A percentile compares a stretch with the other conserved stretches of the same genome.
These are phyloP conservation scores for Donacobius atricapilla DNA, from an alignment of 2,113 vertebrate species.

Conservation along the genomic window DNA sequence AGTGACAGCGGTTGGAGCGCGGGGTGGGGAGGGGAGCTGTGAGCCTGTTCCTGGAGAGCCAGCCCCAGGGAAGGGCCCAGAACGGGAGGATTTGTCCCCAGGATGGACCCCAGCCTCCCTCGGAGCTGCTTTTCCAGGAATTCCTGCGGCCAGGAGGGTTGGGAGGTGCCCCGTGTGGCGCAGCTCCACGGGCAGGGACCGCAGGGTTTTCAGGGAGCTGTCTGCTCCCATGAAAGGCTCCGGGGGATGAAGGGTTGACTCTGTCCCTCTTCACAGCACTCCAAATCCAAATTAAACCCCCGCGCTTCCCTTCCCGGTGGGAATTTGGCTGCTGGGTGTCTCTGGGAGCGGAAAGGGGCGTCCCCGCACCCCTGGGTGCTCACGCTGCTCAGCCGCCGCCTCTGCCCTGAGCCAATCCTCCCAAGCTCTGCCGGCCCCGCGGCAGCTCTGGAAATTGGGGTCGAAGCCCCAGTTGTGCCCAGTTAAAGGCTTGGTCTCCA, in stretches of 20 bases:
- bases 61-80: background rate
- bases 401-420: background rate
- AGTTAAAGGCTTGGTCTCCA: background rate
- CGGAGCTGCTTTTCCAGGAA: background rate
- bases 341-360: background rate
- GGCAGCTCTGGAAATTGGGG: background rate
- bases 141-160: accelerated
- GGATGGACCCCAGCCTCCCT: background rate
- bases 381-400: background rate
- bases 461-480: background rate
- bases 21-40: background rate
- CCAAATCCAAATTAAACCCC: background rate
- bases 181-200: accelerated
- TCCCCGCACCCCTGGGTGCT: background rate
- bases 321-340: background rate
- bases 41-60: background rate
- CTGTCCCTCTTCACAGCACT: background rate
- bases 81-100: accelerated
- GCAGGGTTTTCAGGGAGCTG: no score
- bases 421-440: background rate
- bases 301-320: background rate
- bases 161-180: background rate
- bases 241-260: background rate
- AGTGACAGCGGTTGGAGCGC: background rate
- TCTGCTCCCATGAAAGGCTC: background rate